These are phyloP conservation scores for Drusus annulatus DNA, from an alignment of 1,140 invertebrate genomes.

Conservation along the genomic window DNA sequence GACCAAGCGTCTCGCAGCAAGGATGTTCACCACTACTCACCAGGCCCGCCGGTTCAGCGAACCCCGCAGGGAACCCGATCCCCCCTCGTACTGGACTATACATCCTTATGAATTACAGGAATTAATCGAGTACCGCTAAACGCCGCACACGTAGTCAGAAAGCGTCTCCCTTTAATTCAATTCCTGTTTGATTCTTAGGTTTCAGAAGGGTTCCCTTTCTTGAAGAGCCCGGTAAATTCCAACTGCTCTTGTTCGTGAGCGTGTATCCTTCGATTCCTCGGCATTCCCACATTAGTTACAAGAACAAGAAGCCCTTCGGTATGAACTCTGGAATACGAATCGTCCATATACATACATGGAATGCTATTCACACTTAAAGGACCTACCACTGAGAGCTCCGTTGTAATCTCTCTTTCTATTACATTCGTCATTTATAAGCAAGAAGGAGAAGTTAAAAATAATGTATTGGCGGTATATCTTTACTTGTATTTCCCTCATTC, in stretches of 20 bases:
- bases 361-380: too few relatives aligned
- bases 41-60: conserved; percentile 28
- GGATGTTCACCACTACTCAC: neutral
- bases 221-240: neutral
- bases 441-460: too few relatives aligned
- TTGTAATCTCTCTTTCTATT: too few relatives aligned
- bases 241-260: neutral
- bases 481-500: too few relatives aligned
- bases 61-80: neutral
- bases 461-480: too few relatives aligned
- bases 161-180: neutral
- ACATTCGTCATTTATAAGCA: too few relatives aligned
- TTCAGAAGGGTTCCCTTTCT: neutral
- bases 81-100: too few relatives aligned
- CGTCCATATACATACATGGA: neutral
- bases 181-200: neutral
- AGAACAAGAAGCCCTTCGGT: neutral
- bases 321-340: neutral
- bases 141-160: neutral
- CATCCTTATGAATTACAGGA: neutral
- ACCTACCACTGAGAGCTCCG: too few relatives aligned
- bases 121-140: neutral
- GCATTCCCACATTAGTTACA: conserved; percentile 4
- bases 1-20: too few relatives aligned
- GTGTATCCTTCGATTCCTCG: neutral